Evolutionary conservation across 2,888 invertebrate species (phyloP).

Genomic region (Phrixothrix hirtus): DNA sequence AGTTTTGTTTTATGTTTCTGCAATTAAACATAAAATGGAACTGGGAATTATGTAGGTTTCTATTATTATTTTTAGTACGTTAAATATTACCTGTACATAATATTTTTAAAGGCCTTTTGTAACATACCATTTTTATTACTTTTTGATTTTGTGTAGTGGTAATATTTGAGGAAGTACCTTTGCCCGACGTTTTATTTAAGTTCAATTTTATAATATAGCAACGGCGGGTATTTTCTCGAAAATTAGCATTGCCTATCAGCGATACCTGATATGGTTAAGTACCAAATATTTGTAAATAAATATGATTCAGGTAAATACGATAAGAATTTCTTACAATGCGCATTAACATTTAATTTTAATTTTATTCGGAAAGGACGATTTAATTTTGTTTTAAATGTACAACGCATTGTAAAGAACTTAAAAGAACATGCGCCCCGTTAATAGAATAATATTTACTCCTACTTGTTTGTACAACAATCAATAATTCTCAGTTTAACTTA

Average conservation of each 20-base stretch:
- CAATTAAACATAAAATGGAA: conserved; percentile 14
- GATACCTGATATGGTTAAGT: conserved; percentile 46
- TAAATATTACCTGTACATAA: conserved; percentile 22
- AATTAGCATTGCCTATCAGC: conserved; percentile 31
- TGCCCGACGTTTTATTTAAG: conserved; percentile 2
- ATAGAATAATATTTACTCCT: conserved; percentile 28
- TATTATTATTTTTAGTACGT: conserved; percentile 13
- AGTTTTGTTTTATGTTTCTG: conserved; percentile 3
- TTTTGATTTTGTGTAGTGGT: conserved; percentile 25
- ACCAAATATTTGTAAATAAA: conserved; percentile 48
- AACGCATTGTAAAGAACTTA: conserved; percentile 30
- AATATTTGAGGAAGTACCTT: conserved; percentile 18
- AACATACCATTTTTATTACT: conserved; percentile 15
- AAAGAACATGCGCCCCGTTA: conserved; percentile 17
- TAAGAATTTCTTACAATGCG: conserved; percentile 11
- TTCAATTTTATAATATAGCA: conserved; percentile 1
- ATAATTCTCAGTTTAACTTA: conserved; percentile 17
- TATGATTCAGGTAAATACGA: conserved; percentile 15
- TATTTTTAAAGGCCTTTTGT: conserved; percentile 24
- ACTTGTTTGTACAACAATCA: conserved; percentile 21
- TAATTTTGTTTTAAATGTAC: no score
- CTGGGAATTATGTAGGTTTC: conserved; percentile 6
- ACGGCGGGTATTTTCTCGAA: conserved; percentile 19
- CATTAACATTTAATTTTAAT: no score
- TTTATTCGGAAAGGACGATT: no score